These are phyloP conservation scores for Semibalanus balanoides DNA, from an alignment of 1,140 invertebrate species.

Conservation along the genomic window DNA sequence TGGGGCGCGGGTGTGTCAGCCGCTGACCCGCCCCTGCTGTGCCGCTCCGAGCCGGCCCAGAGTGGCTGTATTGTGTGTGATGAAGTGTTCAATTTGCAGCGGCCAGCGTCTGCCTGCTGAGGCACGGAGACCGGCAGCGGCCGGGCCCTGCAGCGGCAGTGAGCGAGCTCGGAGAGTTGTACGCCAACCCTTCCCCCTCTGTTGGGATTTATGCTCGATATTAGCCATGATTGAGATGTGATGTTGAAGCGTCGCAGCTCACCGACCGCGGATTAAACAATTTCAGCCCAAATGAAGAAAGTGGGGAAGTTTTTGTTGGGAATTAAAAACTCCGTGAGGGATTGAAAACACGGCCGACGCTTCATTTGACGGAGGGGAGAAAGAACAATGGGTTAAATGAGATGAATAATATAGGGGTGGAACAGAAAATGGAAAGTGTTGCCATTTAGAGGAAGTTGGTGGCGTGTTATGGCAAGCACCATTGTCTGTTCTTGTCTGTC, in stretches of 20 bases:
- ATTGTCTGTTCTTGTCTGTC: too few species aligned
- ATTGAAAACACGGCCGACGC: neutral
- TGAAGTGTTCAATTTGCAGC: too few species aligned
- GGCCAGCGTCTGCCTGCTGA: too few species aligned
- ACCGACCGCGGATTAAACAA: neutral
- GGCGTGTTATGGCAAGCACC: too few species aligned
- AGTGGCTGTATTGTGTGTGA: too few species aligned
- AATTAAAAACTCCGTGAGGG: neutral
- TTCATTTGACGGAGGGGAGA: neutral
- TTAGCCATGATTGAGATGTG: neutral
- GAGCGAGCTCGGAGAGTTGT: neutral
- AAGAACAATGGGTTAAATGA: neutral
- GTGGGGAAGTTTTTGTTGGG: neutral
- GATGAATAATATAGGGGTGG: neutral
- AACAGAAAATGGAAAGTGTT: neutral
- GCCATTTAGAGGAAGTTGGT: neutral
- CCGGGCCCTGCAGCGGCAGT: too few species aligned
- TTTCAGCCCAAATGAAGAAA: neutral
- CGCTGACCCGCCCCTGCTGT: too few species aligned
- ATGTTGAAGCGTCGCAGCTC: neutral
- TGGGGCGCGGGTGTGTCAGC: too few species aligned
- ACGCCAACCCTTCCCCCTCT: neutral
- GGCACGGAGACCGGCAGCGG: too few species aligned
- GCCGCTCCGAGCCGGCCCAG: too few species aligned
- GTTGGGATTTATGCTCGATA: neutral